Conservation (phyloP, 2,888 invertebrate species). For the Antitype chi region DNA sequence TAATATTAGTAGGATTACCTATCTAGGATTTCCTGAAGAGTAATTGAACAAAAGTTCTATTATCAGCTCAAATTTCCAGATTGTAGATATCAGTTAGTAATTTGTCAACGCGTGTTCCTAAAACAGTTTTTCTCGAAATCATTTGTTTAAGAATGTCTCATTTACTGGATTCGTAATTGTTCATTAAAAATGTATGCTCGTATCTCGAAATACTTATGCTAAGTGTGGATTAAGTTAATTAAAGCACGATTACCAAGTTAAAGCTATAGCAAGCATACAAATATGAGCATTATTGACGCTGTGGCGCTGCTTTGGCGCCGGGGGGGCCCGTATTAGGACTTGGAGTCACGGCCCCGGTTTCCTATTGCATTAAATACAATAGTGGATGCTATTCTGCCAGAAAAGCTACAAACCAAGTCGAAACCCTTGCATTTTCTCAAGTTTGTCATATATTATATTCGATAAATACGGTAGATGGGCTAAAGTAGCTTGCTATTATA, state of each 20-base stretch:
- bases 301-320: conserved; percentile 31
- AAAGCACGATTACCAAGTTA: conserved; percentile 41
- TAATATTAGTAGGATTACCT: too few species aligned
- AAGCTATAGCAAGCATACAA: conserved; percentile 43
- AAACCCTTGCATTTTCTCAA: not conserved
- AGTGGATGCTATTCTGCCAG: not conserved
- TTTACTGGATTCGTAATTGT: conserved; percentile 37
- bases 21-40: not conserved
- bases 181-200: conserved; percentile 38
- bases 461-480: too few species aligned
- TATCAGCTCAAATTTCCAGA: not conserved
- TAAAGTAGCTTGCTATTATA: too few species aligned
- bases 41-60: not conserved
- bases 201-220: conserved; percentile 46
- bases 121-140: not conserved
- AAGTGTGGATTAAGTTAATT: conserved; percentile 49
- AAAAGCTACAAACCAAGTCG: not conserved
- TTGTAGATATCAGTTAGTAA: not conserved
- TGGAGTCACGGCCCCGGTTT: not conserved
- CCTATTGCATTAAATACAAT: not conserved
- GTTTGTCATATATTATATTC: too few species aligned
- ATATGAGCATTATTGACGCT: conserved; percentile 50
- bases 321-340: not conserved
- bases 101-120: not conserved
- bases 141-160: conserved; percentile 15